phyloP scores from a whole-genome alignment of 2,888 invertebrate genomes.

The Steromphala cineraria region DNA sequence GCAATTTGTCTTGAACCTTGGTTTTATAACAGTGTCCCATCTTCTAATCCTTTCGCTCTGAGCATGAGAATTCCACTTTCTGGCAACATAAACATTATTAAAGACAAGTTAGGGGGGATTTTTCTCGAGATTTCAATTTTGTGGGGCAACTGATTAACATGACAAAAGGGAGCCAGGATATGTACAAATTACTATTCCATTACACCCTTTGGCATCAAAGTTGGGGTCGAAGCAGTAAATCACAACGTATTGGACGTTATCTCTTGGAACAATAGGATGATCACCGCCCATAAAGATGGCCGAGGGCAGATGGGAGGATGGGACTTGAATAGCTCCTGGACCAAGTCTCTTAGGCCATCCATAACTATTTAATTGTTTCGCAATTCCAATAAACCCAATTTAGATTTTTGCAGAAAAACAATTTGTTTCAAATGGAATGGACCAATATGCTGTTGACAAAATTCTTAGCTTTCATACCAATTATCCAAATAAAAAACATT shows the following conservation, averaged over 20 bases:
- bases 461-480: too few species aligned
- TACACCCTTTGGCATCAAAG: constrained; percentile 3
- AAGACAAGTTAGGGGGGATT: not conserved
- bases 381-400: too few species aligned
- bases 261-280: constrained; percentile 15
- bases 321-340: not conserved
- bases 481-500: too few species aligned
- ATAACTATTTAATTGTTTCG: too few species aligned
- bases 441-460: too few species aligned
- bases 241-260: not conserved
- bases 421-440: too few species aligned
- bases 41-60: not conserved
- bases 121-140: constrained; percentile 3
- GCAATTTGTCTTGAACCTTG: not conserved
- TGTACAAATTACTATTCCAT: constrained; percentile 10
- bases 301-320: not conserved
- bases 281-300: not conserved
- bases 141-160: not conserved
- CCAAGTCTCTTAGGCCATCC: too few species aligned
- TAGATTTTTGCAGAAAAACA: too few species aligned
- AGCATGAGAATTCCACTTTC: not conserved
- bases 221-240: not conserved
- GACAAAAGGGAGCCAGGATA: constrained; percentile 8
- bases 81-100: not conserved
- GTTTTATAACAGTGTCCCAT: not conserved